phyloP scores from a whole-genome alignment of 2,797 vertebrate species.

The Sandelia bainsii region DNA sequence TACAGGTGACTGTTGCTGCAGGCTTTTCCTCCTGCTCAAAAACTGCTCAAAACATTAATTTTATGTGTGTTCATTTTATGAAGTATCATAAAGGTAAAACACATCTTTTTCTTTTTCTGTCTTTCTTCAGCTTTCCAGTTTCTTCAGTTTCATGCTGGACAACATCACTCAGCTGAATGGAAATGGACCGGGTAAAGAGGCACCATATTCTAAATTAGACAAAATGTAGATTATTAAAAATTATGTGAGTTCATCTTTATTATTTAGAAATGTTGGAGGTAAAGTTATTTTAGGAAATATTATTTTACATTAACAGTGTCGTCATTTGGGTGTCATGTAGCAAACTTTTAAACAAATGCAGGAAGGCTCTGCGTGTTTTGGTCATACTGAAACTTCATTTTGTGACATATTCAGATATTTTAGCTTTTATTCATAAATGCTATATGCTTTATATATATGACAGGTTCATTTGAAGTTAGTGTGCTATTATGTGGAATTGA shows the following conservation, averaged over 20 bases:
- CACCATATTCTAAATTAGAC: neutral
- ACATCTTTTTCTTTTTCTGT: neutral
- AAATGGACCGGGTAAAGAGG: constrained; percentile 84
- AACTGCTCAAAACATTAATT: no score
- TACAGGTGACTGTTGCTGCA: constrained; percentile 63
- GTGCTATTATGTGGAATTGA: neutral
- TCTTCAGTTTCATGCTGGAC: constrained; percentile 97
- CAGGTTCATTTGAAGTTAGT: neutral
- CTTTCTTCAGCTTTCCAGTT: constrained; percentile 89
- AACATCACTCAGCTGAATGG: constrained; percentile 84
- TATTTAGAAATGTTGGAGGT: neutral
- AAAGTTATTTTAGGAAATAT: neutral
- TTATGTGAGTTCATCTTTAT: neutral
- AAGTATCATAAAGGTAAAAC: neutral
- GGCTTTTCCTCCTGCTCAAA: neutral
- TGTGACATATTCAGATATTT: no score
- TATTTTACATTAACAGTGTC: neutral
- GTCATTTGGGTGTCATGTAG: neutral
- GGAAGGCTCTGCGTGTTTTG: no score
- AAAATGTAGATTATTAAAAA: neutral
- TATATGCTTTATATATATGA: no score
- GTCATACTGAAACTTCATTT: no score
- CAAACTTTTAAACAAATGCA: no score
- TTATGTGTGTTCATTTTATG: neutral
- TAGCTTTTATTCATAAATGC: no score